phyloP scores from a whole-genome alignment of 2,797 vertebrate species.

The Siniperca obscura region DNA sequence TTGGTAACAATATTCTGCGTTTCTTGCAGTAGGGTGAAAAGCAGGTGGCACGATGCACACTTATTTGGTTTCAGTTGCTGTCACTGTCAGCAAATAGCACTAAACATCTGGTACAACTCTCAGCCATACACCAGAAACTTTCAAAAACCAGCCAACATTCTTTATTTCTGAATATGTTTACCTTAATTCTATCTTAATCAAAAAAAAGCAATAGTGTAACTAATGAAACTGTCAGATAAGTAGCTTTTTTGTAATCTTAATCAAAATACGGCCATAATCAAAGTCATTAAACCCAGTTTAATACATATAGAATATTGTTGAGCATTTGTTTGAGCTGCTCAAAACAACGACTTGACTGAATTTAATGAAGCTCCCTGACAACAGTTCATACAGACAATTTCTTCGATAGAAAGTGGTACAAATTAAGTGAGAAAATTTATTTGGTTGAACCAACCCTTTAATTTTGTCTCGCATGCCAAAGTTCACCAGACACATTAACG shows the following conservation, averaged over 20 bases:
- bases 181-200: background rate
- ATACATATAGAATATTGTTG: background rate
- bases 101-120: conserved; percentile 26
- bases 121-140: conserved; percentile 5
- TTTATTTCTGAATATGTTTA: background rate
- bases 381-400: too few species aligned
- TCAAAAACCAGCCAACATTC: background rate
- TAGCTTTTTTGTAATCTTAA: background rate
- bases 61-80: conserved; percentile 14
- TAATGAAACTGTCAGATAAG: background rate
- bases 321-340: background rate
- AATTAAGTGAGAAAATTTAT: conserved; percentile 13
- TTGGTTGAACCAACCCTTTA: conserved; percentile 12
- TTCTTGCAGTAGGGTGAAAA: conserved; percentile 10
- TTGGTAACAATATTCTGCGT: background rate
- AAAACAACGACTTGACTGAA: background rate
- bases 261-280: background rate
- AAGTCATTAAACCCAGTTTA: background rate
- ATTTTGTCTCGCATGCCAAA: conserved; percentile 47
- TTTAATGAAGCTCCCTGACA: too few species aligned
- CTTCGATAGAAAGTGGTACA: background rate
- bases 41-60: background rate
- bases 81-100: conserved; percentile 19
- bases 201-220: background rate
- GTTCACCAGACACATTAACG: conserved; percentile 57